phyloP scores from a whole-genome alignment of 2,797 vertebrate genomes.

The Chaetophractus vellerosus region DNA sequence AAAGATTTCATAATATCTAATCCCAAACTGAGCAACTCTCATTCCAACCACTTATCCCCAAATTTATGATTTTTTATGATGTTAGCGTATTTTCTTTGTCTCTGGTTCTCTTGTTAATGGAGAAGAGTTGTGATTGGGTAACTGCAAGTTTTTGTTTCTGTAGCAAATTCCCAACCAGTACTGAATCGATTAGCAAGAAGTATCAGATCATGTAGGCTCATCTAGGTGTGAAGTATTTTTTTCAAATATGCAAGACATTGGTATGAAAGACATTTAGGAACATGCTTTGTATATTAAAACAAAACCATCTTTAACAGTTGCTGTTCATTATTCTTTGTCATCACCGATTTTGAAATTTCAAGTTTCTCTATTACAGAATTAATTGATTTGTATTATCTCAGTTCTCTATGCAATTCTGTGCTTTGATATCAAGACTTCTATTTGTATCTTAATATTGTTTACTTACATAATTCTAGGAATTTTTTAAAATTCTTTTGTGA shows the following conservation, averaged over 20 bases:
- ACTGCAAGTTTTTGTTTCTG: slow-evolving; percentile 58
- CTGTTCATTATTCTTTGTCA: slow-evolving; percentile 50
- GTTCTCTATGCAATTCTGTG: slow-evolving; percentile 1
- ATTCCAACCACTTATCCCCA: slow-evolving; percentile 29
- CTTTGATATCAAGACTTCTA: neutral
- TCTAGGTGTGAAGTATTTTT: neutral
- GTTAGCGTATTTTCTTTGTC: slow-evolving; percentile 43
- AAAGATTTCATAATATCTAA: slow-evolving; percentile 32
- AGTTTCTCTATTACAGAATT: slow-evolving; percentile 38
- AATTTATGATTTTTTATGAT: slow-evolving; percentile 43
- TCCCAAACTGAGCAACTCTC: slow-evolving; percentile 64
- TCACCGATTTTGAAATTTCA: slow-evolving; percentile 56
- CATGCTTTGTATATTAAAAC: slow-evolving; percentile 51
- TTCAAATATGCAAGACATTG: neutral
- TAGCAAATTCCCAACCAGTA: slow-evolving; percentile 37
- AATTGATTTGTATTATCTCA: slow-evolving; percentile 27
- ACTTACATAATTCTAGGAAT: slow-evolving; percentile 29
- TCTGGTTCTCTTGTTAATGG: slow-evolving; percentile 34
- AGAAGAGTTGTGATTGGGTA: slow-evolving; percentile 10
- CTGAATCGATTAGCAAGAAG: slow-evolving; percentile 6
- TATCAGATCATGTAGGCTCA: slow-evolving; percentile 44
- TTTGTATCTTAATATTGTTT: slow-evolving; percentile 49
- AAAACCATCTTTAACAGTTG: slow-evolving; percentile 16
- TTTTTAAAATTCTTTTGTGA: slow-evolving; percentile 27
- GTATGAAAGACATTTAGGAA: slow-evolving; percentile 30